Evolutionary conservation across 2,888 invertebrate species (phyloP).

Genomic region (Synergus gifuensis): DNA sequence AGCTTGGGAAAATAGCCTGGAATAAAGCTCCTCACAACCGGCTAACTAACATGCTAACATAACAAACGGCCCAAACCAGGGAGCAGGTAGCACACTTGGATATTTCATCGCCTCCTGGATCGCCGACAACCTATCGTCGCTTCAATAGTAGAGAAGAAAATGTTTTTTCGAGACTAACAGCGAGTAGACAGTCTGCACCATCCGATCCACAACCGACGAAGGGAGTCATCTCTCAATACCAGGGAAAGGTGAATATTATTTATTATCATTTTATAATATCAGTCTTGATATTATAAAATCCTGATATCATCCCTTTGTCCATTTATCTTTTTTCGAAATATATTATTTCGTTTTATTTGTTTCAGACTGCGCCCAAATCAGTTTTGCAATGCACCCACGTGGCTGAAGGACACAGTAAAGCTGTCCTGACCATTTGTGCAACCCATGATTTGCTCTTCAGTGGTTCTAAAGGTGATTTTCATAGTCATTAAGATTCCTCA

Average conservation of each 20-base stretch:
- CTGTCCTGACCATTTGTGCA: slow-evolving; percentile 89
- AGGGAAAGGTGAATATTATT: slow-evolving; percentile 79
- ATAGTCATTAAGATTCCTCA: neutral
- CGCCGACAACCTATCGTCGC: slow-evolving; percentile 80
- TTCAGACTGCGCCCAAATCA: slow-evolving; percentile 78
- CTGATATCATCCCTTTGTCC: too few relatives aligned
- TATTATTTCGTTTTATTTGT: slow-evolving; percentile 1
- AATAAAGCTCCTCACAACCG: slow-evolving; percentile 34
- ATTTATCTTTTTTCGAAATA: slow-evolving; percentile 5
- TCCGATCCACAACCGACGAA: slow-evolving; percentile 77
- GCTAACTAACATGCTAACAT: slow-evolving; percentile 73
- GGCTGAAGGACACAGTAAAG: slow-evolving; percentile 91
- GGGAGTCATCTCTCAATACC: slow-evolving; percentile 81
- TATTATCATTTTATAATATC: neutral
- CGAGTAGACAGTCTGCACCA: slow-evolving; percentile 79
- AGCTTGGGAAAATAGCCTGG: slow-evolving; percentile 35
- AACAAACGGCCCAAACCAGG: slow-evolving; percentile 76
- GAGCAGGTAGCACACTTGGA: slow-evolving; percentile 80
- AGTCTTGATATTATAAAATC: too few relatives aligned
- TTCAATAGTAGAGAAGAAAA: slow-evolving; percentile 82
- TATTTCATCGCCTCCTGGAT: slow-evolving; percentile 82
- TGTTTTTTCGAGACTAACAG: slow-evolving; percentile 88
- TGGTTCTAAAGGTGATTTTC: slow-evolving; percentile 87
- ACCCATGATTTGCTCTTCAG: slow-evolving; percentile 87
- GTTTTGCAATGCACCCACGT: slow-evolving; percentile 88